Base-by-base conservation (phyloP, 92 coral and sea anemone species). In the Palythoa grandis region DNA sequence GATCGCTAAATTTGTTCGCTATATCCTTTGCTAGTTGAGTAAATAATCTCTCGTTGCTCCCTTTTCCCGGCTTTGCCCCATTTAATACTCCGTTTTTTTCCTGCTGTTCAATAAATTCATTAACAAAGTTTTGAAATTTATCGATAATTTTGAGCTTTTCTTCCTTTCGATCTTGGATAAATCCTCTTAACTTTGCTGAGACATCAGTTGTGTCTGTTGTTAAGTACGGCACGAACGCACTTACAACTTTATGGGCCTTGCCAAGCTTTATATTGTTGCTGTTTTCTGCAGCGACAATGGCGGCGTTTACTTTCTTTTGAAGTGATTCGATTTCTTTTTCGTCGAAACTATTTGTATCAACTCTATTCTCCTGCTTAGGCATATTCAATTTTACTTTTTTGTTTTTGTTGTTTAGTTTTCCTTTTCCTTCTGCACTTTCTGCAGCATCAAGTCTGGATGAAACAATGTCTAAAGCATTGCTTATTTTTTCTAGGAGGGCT, bases 401-500 rank as follows among this genome's bases (percentile, higher is more conserved):
- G 1, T 80, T 48, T 16, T 23, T 9, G 2, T 40, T 14, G 8
- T 80, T 65, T 57, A 5, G 14, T 80, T 14, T 10, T 80, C 52
- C 38, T 52, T 24, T 52, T 40, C 12, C 7, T 1, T 80, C 74
- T 35, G 35, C 79, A 53, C 20, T 47, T 72, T 73, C 87, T 8
- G 71, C 67, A 14, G 63, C 82, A 19, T 78, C 83, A 48, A 91
- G 70, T 74, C 87, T 88, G 1, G 85, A 83, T 38, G 98, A 92
- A 16, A 94, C 88, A 15, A 93, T 72, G 37, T 85, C 87, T 76
- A 94, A 84, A 54, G 98, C 98, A 76, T 90, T 93, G 37, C 95
- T 94, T 23, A 94, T 84, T 24, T 93, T 90, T 79, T 94, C 94
- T 68, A 94, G 79, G 11, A 95, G 90, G n/a, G 92, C 63, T 50